Conservation (phyloP, 2,888 invertebrate species). For the Hyles lineata region DNA sequence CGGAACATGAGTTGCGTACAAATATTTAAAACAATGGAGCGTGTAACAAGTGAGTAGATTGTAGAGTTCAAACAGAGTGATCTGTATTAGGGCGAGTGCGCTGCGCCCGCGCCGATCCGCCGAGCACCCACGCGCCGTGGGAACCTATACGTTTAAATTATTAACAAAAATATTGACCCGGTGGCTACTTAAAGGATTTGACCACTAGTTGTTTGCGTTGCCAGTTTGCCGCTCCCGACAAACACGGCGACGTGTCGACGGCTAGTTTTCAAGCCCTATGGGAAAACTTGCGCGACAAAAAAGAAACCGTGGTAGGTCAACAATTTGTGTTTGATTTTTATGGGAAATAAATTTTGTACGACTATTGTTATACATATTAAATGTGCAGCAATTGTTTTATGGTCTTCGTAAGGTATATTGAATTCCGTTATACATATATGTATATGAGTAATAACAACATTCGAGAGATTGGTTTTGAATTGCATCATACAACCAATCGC, state of each 20-base stretch:
- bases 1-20: constrained; percentile 14
- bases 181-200: constrained; percentile 84
- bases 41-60: constrained; percentile 45
- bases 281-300: constrained; percentile 68
- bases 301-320: constrained; percentile 60
- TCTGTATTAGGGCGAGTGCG: constrained; percentile 62
- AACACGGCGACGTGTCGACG: constrained; percentile 66
- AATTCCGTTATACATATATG: too few relatives aligned
- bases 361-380: neutral
- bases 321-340: constrained; percentile 61
- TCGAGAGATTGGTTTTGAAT: too few relatives aligned
- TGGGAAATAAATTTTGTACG: constrained; percentile 11
- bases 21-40: constrained; percentile 23
- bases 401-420: too few relatives aligned
- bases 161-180: constrained; percentile 84
- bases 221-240: constrained; percentile 78
- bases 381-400: too few relatives aligned
- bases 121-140: constrained; percentile 61
- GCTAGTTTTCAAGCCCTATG: constrained; percentile 78
- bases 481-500: too few relatives aligned
- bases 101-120: constrained; percentile 63
- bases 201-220: constrained; percentile 78
- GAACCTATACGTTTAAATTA: constrained; percentile 79
- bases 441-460: too few relatives aligned
- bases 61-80: constrained; percentile 60